These are phyloP conservation scores for Drosophila setifemur DNA, from an alignment of 1,140 invertebrate species.

Conservation along the genomic window DNA sequence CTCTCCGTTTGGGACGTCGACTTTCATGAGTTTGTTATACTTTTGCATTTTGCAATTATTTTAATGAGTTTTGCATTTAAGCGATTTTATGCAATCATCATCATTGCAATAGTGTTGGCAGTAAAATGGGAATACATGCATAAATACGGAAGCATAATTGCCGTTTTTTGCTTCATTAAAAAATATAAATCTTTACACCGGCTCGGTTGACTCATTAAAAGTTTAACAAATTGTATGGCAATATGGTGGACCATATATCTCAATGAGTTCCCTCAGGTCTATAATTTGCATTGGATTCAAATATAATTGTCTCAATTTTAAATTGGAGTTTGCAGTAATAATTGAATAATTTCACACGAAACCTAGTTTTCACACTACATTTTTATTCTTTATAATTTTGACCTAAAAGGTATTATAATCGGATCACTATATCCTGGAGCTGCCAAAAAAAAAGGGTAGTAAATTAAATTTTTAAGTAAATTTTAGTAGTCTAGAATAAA, in stretches of 20 bases:
- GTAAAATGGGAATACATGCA: slow-evolving; percentile 14
- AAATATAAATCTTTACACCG: slow-evolving; percentile 25
- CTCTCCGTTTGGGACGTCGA: slow-evolving; percentile 15
- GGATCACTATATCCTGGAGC: too few species aligned
- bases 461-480: too few species aligned
- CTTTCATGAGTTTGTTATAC: slow-evolving; percentile 65
- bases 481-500: too few species aligned
- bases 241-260: neutral
- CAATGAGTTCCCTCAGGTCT: neutral
- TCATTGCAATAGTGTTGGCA: slow-evolving; percentile 24
- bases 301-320: too few species aligned
- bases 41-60: slow-evolving; percentile 80
- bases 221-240: slow-evolving; percentile 9
- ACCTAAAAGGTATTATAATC: too few species aligned
- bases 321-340: too few species aligned
- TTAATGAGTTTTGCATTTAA: slow-evolving; percentile 81
- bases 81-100: slow-evolving; percentile 65
- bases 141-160: slow-evolving; percentile 49
- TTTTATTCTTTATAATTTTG: too few species aligned
- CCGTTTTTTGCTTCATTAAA: slow-evolving; percentile 77
- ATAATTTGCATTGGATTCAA: neutral
- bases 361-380: too few species aligned
- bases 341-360: too few species aligned
- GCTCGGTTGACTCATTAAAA: slow-evolving; percentile 57
- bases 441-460: too few species aligned